phyloP scores from a whole-genome alignment of 2,113 vertebrate genomes.

The Tauraco erythrolophus region DNA sequence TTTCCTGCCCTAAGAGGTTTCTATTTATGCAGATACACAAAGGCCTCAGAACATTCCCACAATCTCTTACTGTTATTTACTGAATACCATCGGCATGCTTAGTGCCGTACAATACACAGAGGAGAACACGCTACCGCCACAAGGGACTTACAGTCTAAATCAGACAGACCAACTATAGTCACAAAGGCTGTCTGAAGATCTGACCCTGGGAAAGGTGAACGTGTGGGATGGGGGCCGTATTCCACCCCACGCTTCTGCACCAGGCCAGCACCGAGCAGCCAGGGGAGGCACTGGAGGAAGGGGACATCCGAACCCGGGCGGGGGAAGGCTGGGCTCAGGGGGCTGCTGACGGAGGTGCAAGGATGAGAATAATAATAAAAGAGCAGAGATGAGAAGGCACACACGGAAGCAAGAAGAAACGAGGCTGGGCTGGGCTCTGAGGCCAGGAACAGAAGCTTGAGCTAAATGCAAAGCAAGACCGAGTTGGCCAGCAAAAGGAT shows the following conservation, averaged over 20 bases:
- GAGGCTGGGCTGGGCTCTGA: not conserved
- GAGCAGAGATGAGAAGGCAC: not conserved
- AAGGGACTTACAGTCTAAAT: slow-evolving; percentile 64
- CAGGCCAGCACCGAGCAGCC: not conserved
- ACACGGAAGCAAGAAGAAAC: not conserved
- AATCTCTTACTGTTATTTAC: slow-evolving; percentile 59
- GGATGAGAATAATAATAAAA: not conserved
- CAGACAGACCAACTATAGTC: slow-evolving; percentile 56
- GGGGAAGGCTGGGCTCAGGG: not conserved
- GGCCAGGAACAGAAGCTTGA: slow-evolving; percentile 12
- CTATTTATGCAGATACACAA: slow-evolving; percentile 62
- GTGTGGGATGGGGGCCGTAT: not conserved
- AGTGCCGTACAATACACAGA: slow-evolving; percentile 47
- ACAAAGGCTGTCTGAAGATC: slow-evolving; percentile 58
- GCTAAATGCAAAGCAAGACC: not conserved
- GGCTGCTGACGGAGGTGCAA: not conserved
- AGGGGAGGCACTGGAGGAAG: not conserved
- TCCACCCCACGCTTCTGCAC: not conserved
- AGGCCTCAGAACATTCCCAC: slow-evolving; percentile 67
- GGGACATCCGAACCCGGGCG: not conserved
- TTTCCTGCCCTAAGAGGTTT: slow-evolving; percentile 68
- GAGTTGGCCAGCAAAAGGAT: slow-evolving; percentile 35
- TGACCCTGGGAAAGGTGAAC: slow-evolving; percentile 67
- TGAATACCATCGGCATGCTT: slow-evolving; percentile 52
- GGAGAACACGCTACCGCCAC: slow-evolving; percentile 60